Conservation (phyloP, 2,113 vertebrate genomes). For the Aythya baeri region DNA sequence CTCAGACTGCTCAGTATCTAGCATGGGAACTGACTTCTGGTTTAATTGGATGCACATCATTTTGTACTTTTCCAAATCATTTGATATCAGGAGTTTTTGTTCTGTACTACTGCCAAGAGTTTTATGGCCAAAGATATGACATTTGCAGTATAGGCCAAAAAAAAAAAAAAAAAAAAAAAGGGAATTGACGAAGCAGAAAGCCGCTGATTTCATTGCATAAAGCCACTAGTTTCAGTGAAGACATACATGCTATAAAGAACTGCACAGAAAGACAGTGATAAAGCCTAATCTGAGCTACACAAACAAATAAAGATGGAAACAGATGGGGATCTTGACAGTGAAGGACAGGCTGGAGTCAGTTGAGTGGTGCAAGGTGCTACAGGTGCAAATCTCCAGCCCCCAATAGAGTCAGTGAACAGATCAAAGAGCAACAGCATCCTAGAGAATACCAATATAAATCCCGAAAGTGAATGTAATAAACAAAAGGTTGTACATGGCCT, state of each 20-base stretch:
- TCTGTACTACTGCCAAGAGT: background rate
- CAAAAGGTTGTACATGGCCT: background rate
- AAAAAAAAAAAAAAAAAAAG: background rate
- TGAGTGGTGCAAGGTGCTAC: background rate
- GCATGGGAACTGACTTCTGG: background rate
- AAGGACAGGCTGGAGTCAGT: background rate
- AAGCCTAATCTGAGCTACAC: background rate
- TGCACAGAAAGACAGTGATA: background rate
- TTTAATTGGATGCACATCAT: background rate
- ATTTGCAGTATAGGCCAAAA: accelerated
- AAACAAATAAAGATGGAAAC: background rate
- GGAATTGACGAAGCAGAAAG: accelerated
- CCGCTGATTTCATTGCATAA: background rate
- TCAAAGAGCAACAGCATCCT: background rate
- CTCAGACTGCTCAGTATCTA: background rate
- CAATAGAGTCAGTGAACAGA: background rate
- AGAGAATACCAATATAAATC: background rate
- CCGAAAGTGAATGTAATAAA: background rate
- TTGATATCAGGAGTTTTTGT: background rate
- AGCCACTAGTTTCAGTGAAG: background rate
- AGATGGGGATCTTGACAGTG: background rate
- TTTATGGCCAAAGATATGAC: background rate
- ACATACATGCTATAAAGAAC: background rate
- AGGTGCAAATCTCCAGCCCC: background rate
- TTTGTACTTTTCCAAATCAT: background rate